Conservation (phyloP, 2,113 vertebrate genomes). For the Grantiella picta region DNA sequence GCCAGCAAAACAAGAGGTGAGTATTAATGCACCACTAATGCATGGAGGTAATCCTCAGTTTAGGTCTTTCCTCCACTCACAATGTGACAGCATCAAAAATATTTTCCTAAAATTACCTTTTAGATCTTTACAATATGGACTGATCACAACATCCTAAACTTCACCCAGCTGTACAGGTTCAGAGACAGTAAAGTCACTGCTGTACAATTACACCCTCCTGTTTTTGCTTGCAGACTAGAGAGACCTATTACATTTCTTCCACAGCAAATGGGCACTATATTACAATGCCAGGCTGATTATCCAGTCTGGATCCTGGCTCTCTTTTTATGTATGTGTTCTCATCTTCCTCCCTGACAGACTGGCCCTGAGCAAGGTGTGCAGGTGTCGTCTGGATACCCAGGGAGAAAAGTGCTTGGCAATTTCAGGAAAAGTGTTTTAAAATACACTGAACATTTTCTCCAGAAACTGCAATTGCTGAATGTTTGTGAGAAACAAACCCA, state of each 20-base stretch:
- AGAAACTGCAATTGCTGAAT: not conserved
- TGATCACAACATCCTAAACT: not conserved
- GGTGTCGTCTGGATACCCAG: not conserved
- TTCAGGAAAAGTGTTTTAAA: not conserved
- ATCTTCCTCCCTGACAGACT: not conserved
- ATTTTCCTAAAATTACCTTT: not conserved
- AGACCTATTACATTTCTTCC: not conserved
- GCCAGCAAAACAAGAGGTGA: not conserved
- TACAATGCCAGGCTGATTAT: not conserved
- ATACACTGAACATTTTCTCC: not conserved
- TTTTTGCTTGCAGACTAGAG: not conserved
- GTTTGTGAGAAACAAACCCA: not conserved
- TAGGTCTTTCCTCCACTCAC: not conserved
- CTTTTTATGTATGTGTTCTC: fast-evolving
- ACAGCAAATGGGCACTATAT: not conserved
- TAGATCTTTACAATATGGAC: not conserved
- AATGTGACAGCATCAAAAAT: not conserved
- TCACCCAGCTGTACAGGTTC: not conserved
- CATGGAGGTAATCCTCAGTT: not conserved
- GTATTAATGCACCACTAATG: not conserved
- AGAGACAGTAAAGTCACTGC: not conserved
- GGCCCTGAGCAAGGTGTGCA: not conserved
- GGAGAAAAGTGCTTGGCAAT: not conserved
- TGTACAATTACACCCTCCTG: not conserved
- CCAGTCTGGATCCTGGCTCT: not conserved